Base-by-base conservation (phyloP, 2,797 vertebrate species). In the Semaprochilodus insignis region DNA sequence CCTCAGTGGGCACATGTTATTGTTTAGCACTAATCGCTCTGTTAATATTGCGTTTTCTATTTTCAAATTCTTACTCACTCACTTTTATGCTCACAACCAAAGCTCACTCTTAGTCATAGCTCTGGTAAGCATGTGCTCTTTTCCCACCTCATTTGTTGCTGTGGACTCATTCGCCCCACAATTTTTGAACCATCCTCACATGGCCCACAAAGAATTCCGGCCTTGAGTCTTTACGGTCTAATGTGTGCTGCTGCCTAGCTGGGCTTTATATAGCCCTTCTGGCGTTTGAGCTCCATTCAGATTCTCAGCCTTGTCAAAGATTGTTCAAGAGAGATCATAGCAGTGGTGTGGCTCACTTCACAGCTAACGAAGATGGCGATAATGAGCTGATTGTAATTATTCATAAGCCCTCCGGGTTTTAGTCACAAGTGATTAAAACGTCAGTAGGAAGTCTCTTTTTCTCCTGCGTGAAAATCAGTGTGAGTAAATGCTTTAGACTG, bases 221-320 rank as follows among this genome's bases (percentile, higher is more conserved):
- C 23, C 25, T 14, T 16, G n/a, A n/a, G 21, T 40, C 65, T 48
- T 27, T 76, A 31, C 36, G 74, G 23, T 23, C 62, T 21, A 23
- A 15, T 19, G 36, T n/a, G 52, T 40, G 52, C 72, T 54, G 48
- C 44, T 16, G 44, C 44, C n/a, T 71, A 71, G n/a, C 51, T 40
- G 27, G 40, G 51, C 89, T 91, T 89, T 91, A 72, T 87, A 84
- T 92, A 91, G 85, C 69, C 73, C 57, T 78, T 70, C 80, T 85
- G 87, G 82, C 83, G 73, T 66, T 77, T 80, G 78, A 74, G 55
- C 83, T 62, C 40, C 59, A 48, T 48, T 87, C 40, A 69, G 78
- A 73, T 80, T 87, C 77, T 81, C 48, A 11, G 78, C 55, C 76
- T 63, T 62, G 65, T 83, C 70, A 52, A 80, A 83, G 72, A 80